A percentile compares a stretch with the other conserved stretches of the same genome.
These are phyloP conservation scores for Strix uralensis DNA, from an alignment of 2,113 vertebrate genomes.

Conservation along the genomic window DNA sequence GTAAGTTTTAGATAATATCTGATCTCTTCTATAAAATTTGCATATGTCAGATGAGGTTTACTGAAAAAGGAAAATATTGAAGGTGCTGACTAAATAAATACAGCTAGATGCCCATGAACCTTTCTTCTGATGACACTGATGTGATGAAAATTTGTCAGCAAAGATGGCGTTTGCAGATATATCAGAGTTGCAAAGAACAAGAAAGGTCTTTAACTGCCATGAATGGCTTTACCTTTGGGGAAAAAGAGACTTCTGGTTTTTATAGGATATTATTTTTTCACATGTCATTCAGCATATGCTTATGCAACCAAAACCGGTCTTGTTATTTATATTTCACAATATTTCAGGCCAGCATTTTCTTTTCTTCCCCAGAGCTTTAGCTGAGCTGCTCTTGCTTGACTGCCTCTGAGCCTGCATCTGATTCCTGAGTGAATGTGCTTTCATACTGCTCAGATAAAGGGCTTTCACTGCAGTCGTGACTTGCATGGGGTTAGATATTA, in stretches of 20 bases:
- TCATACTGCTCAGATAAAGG: constrained; percentile 7
- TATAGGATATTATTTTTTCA: neutral
- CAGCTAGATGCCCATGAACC: neutral
- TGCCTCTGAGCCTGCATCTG: constrained; percentile 12
- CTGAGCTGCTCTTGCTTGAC: constrained; percentile 51
- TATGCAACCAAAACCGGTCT: constrained; percentile 1
- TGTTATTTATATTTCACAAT: constrained; percentile 49
- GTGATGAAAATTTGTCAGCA: neutral
- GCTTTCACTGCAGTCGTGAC: neutral
- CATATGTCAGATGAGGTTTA: neutral
- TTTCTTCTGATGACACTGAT: neutral
- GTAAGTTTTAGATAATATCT: neutral
- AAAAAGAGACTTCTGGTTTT: neutral
- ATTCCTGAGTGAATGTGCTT: constrained; percentile 8
- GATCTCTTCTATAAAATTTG: neutral
- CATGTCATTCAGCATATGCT: neutral
- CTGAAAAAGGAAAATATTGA: neutral
- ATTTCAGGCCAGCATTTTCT: constrained; percentile 35
- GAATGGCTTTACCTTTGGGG: neutral
- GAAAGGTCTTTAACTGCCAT: neutral
- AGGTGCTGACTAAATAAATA: constrained; percentile 11
- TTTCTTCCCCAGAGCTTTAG: constrained; percentile 44
- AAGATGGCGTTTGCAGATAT: neutral
- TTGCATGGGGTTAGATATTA: neutral
- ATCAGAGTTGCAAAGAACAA: neutral